Evolutionary conservation across 2,888 invertebrate genomes (phyloP).

Genomic region (Molorchus minor): DNA sequence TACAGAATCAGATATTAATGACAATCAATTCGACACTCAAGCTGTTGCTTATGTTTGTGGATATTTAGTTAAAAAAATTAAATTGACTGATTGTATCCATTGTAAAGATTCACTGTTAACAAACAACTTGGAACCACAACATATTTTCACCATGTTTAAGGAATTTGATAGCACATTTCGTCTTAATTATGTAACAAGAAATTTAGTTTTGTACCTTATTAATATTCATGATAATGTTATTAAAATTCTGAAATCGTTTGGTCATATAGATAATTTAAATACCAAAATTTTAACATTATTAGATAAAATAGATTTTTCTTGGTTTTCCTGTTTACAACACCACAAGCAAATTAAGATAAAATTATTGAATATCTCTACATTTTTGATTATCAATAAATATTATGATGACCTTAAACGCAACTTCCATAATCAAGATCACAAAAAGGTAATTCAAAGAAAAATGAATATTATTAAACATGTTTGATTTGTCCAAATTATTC

Average conservation of each 20-base stretch:
- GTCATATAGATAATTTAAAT: not conserved
- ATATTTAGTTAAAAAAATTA: slow-evolving; percentile 8
- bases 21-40: slow-evolving; percentile 2
- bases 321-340: slow-evolving; percentile 2
- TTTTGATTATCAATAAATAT: not conserved
- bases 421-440: not conserved
- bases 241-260: not conserved
- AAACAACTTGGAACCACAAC: slow-evolving; percentile 5
- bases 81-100: slow-evolving; percentile 4
- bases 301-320: slow-evolving; percentile 5
- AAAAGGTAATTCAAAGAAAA: slow-evolving; percentile 7
- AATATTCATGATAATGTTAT: not conserved
- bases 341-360: slow-evolving; percentile 3
- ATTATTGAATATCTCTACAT: not conserved
- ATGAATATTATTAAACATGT: not conserved
- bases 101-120: slow-evolving; percentile 1
- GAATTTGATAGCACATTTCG: not conserved
- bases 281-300: not conserved
- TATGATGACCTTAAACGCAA: not conserved
- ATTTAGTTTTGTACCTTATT: not conserved
- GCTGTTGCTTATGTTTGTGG: slow-evolving; percentile 4
- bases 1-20: not conserved
- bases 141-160: slow-evolving; percentile 7
- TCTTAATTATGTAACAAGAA: not conserved
- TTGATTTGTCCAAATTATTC: not conserved